These are phyloP conservation scores for Drosophila bipectinata DNA, from an alignment of 1,140 invertebrate species.

Conservation along the genomic window DNA sequence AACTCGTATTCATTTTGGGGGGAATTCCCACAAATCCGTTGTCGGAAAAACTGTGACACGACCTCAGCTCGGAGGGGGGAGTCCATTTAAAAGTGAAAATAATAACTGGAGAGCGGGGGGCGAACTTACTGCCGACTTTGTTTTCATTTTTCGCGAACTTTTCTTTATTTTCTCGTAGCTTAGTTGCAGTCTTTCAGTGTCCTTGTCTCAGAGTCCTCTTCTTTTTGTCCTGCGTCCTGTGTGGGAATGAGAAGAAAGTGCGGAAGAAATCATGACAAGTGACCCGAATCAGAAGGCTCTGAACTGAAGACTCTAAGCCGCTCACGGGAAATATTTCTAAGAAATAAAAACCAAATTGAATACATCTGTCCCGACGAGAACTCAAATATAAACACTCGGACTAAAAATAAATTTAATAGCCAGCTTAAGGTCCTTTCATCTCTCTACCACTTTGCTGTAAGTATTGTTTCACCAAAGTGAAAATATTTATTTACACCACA, in stretches of 20 bases:
- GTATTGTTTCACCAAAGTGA: constrained; percentile 5
- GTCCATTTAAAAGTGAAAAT: constrained; percentile 28
- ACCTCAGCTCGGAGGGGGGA: constrained; percentile 27
- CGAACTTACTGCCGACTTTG: constrained; percentile 32
- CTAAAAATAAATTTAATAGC: constrained; percentile 3
- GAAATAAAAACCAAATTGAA: background rate
- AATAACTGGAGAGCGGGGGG: background rate
- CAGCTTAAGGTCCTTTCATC: background rate
- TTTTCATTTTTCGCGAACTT: constrained; percentile 47
- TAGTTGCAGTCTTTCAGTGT: constrained; percentile 17
- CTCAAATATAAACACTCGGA: constrained; percentile 4
- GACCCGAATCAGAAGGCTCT: constrained; percentile 30
- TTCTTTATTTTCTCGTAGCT: constrained; percentile 34
- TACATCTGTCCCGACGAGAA: background rate
- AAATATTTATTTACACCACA: constrained; percentile 28
- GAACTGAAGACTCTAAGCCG: constrained; percentile 3
- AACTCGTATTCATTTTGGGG: background rate
- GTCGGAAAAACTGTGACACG: constrained; percentile 42
- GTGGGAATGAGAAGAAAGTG: constrained; percentile 12
- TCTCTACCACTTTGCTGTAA: constrained; percentile 4
- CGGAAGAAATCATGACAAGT: constrained; percentile 33
- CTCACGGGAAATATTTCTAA: constrained; percentile 7
- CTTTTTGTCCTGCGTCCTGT: background rate
- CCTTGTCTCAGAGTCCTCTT: constrained; percentile 7
- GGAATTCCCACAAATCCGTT: constrained; percentile 10